Base-by-base conservation (phyloP, 2,113 vertebrate genomes). In the Sciurus niger region DNA sequence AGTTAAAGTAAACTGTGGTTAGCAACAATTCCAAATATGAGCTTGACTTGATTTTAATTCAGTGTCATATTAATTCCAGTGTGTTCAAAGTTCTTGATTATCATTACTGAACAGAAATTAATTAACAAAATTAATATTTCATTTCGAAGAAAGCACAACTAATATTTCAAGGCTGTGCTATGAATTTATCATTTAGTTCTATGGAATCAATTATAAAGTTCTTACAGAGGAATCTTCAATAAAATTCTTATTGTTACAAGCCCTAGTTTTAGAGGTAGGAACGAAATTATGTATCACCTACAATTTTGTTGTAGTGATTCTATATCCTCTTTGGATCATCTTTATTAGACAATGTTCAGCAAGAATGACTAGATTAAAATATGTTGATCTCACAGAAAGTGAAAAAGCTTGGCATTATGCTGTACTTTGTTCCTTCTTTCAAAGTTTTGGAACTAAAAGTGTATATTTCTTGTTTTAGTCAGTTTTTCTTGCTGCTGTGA, bases 161-260 rank as follows among this genome's bases (percentile, higher is more conserved):
- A 65, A 30, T 63, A 89, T 82, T 89, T 90, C 12, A 58, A 7
- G 2, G 0, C 5, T 68, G 83, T 86, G 76, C 18, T 84, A 16
- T 60, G 14, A 93, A 90, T 83, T 68, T 87, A 24, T 92, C 1
- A 60, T 78, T 80, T 89, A 86, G 28, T 92, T 94, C 24, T 55
- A 1, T 86, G 20, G 12, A 85, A 53, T 94, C n/a, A 72, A 20
- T 72, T 72, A 76, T 48, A 55, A 89, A 80, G 82, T 46, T 68
- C 55, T 11, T 84, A 18, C 9, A 43, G 51, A 76, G 32, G 82
- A 18, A 83, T 92, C 40, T 79, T 87, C 46, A 86, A 37, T 51
- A 84, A 78, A 94, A 89, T 53, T 43, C 10, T 74, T 14, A 63
- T 77, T 70, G n/a, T 48, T 43, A 53, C 67, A 32, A 82, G 24